These are phyloP conservation scores for Agrochola litura DNA, from an alignment of 2,888 invertebrate species.

Conservation along the genomic window DNA sequence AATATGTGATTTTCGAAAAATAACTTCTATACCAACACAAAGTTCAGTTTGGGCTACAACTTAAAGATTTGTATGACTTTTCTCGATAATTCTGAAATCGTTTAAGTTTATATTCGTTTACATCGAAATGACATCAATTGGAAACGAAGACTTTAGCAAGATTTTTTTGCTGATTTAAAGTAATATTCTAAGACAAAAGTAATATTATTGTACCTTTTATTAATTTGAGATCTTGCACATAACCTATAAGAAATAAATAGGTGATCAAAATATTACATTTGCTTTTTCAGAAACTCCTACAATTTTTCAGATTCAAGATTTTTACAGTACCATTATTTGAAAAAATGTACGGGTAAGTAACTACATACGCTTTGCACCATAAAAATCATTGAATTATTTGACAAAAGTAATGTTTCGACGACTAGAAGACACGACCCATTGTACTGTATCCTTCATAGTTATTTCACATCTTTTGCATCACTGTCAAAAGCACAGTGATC, in stretches of 20 bases:
- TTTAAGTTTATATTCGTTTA: neutral
- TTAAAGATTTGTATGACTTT: neutral
- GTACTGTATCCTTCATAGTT: neutral
- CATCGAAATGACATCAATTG: neutral
- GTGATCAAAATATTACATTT: neutral
- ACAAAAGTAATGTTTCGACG: neutral
- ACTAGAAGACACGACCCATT: slow-evolving; percentile 14
- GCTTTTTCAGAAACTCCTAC: neutral
- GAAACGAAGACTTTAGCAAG: neutral
- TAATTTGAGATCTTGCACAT: slow-evolving; percentile 22
- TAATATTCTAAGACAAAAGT: neutral
- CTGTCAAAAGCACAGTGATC: neutral
- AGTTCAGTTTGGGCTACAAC: neutral
- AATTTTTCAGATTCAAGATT: too few species aligned
- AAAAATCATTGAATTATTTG: neutral
- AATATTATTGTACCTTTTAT: slow-evolving; percentile 5
- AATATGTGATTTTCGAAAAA: neutral
- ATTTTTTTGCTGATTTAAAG: neutral
- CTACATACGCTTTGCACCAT: neutral
- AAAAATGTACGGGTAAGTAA: neutral
- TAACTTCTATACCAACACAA: neutral
- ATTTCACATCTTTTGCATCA: neutral
- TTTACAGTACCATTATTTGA: neutral
- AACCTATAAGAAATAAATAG: slow-evolving; percentile 21
- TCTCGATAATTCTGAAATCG: neutral